A percentile compares a stretch with the other conserved stretches of the same genome.
Evolutionary conservation across 1,140 invertebrate genomes (phyloP).

Genomic region (Ectropis grisescens): DNA sequence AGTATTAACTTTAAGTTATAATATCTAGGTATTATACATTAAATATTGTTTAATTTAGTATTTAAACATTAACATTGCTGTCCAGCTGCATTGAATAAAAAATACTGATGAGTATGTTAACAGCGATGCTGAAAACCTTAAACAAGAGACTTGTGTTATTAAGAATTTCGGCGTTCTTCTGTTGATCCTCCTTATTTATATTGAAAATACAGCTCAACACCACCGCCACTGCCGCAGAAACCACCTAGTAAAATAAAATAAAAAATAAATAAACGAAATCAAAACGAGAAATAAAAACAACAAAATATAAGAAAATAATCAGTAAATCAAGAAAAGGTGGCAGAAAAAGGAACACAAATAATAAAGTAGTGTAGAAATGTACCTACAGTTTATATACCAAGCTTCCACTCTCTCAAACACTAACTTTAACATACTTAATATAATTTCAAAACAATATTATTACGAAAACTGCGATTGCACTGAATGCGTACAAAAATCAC

Average conservation of each 20-base stretch:
- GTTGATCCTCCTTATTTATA: conserved; percentile 74
- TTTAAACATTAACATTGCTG: not conserved
- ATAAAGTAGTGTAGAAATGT: no score
- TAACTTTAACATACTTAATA: no score
- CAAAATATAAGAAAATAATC: conserved; percentile 21
- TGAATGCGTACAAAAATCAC: no score
- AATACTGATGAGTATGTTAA: conserved; percentile 73
- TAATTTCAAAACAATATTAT: no score
- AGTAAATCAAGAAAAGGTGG: conserved; percentile 13
- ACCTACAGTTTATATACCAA: no score
- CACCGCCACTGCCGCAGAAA: conserved; percentile 73
- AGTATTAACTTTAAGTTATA: no score
- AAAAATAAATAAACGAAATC: no score
- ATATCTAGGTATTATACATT: no score
- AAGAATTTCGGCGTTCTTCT: conserved; percentile 71
- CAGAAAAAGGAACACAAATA: not conserved
- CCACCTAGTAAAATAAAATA: conserved; percentile 55
- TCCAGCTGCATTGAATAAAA: conserved; percentile 58
- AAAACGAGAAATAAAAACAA: conserved; percentile 36
- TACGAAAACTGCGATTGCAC: no score
- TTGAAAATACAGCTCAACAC: conserved; percentile 73
- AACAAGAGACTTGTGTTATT: conserved; percentile 74
- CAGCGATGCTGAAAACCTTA: conserved; percentile 72
- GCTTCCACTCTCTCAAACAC: no score
- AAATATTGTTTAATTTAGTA: no score